Evolutionary conservation across 2,113 vertebrate species (phyloP), one percentile per base, ranked within the genome.

Genomic region (Ammodytes dubius): DNA sequence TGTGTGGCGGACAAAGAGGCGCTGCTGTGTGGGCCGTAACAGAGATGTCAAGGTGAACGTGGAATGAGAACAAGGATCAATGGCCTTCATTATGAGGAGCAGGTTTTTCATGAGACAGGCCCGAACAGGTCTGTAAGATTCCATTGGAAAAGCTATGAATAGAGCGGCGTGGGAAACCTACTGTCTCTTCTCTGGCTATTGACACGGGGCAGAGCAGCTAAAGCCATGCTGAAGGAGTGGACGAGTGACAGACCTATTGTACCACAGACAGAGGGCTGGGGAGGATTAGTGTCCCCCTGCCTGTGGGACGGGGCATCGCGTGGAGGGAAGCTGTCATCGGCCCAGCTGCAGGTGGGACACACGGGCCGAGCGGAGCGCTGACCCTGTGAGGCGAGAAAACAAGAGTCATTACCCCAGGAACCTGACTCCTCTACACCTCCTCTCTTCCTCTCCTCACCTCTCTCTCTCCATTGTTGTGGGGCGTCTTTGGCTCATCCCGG

Each of bases 271-370:
- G 78, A 72, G 73, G 86, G 84, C 81, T 87, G 88, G 74, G 88
- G 37, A 84, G 91, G 93, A 93, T 93, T 93, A 93, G 87, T 70
- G 77, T 78, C 60, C 68, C 76, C 86, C 87, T 88, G 74, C 82
- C 86, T 35, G 80, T 17, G 79, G 77, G 76, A 91, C 77, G 87
- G 82, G 80, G 81, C 75, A 27, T 74, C 2, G 88, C 74, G 92
- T 77, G 84, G 89, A 93, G 87, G 84, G 84, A 84, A 93, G 88
- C 92, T 93, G 91, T 94, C 93, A 86, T 90, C 91, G 35, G 70
- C 68, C 4, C 59, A 84, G 63, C 92, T 81, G 90, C 93, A 92
- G 92, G 92, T 93, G 91, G 92, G 87, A 91, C 83, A 56, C 73
- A 85, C 27, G 90, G 84, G 87, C 88, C 59, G 60, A 43, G 74